Conservation (phyloP, 2,888 invertebrate species). For the Mylabris sibirica region DNA sequence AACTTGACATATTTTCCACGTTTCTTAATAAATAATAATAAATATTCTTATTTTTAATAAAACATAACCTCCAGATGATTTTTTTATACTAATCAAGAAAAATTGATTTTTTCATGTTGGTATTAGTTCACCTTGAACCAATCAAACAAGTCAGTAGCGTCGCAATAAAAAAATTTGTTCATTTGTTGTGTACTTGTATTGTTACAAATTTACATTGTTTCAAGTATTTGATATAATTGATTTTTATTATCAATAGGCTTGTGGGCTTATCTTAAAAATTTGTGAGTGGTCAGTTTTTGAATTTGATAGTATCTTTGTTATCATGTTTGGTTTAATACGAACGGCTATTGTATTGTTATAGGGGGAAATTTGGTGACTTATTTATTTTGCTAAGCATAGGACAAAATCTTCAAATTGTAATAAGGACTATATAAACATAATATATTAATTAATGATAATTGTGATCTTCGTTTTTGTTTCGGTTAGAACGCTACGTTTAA, state of each 20-base stretch:
- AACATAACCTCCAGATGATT: conserved; percentile 13
- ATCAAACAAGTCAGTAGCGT: background rate
- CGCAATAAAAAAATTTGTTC: too few relatives aligned
- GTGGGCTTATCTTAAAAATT: too few relatives aligned
- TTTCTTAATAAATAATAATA: background rate
- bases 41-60: background rate
- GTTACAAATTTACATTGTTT: background rate
- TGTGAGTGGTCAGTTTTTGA: too few relatives aligned
- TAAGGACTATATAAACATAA: too few relatives aligned
- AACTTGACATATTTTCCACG: conserved; percentile 37
- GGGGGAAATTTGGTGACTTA: background rate
- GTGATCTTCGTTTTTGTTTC: too few relatives aligned
- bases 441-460: too few relatives aligned
- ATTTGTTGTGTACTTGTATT: background rate
- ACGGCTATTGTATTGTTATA: too few relatives aligned
- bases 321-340: too few relatives aligned
- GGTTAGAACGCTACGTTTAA: too few relatives aligned
- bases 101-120: background rate
- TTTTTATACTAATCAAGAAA: background rate
- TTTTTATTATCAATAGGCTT: too few relatives aligned
- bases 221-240: too few relatives aligned
- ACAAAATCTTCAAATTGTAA: background rate
- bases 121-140: background rate
- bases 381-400: background rate
- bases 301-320: too few relatives aligned